Conservation (phyloP, 2,888 invertebrate species). For the Meloe dianella region DNA sequence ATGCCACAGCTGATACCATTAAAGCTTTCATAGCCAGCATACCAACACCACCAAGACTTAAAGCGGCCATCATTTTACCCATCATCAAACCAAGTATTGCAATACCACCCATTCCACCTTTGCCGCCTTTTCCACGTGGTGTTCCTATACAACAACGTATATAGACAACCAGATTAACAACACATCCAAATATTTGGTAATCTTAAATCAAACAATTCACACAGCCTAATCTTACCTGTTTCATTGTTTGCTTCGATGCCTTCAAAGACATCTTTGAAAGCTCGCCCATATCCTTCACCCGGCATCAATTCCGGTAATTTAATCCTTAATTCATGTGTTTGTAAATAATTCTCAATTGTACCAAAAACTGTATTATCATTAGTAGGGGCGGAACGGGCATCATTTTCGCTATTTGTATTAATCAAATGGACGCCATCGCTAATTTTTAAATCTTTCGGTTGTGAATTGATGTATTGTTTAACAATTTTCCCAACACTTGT, state of each 20-base stretch:
- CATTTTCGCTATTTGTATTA: constrained; percentile 60
- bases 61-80: constrained; percentile 77
- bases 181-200: too few species aligned
- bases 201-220: neutral
- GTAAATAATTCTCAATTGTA: constrained; percentile 70
- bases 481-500: constrained; percentile 55
- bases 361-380: constrained; percentile 65
- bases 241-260: constrained; percentile 59
- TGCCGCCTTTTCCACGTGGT: constrained; percentile 60
- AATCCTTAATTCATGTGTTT: constrained; percentile 75
- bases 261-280: constrained; percentile 65
- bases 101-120: constrained; percentile 63
- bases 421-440: constrained; percentile 71
- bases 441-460: constrained; percentile 64
- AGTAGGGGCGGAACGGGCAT: constrained; percentile 60
- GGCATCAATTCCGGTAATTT: constrained; percentile 74
- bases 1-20: constrained; percentile 70
- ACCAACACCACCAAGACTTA: constrained; percentile 77
- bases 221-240: constrained; percentile 58
- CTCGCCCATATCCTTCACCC: constrained; percentile 63
- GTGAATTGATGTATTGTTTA: constrained; percentile 62
- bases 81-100: constrained; percentile 74
- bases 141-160: neutral
- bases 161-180: constrained; percentile 9
- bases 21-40: constrained; percentile 75